Evolutionary conservation across 2,113 vertebrate genomes (phyloP).

Genomic region (Tretioscincus oriximinensis): DNA sequence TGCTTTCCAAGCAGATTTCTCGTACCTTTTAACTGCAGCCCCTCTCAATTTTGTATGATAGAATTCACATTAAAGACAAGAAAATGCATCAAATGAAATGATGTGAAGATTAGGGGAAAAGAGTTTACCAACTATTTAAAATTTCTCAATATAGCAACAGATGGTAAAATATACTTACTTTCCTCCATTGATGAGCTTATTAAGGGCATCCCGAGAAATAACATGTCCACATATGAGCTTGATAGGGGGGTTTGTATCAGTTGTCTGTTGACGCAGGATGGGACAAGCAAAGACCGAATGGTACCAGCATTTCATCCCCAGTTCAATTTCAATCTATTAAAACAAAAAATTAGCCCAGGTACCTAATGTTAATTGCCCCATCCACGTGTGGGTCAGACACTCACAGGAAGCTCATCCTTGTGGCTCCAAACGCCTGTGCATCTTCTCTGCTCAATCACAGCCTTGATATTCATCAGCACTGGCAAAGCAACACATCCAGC

Average conservation of each 20-base stretch:
- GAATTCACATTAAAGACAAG: too few relatives aligned
- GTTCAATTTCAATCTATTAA: conserved; percentile 85
- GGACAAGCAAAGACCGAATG: conserved; percentile 90
- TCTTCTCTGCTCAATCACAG: conserved; percentile 89
- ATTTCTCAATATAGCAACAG: not conserved
- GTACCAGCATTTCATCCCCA: conserved; percentile 92
- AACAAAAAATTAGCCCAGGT: not conserved
- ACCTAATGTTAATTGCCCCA: not conserved
- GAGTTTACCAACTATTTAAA: not conserved
- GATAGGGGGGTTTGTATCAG: conserved; percentile 89
- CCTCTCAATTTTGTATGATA: too few relatives aligned
- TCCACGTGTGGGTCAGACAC: not conserved
- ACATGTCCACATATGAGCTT: conserved; percentile 90
- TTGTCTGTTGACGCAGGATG: conserved; percentile 88
- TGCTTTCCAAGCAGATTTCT: too few relatives aligned
- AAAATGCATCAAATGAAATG: too few relatives aligned
- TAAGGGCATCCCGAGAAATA: conserved; percentile 88
- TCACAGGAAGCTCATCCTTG: conserved; percentile 87
- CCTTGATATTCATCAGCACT: conserved; percentile 90
- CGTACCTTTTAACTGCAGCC: too few relatives aligned
- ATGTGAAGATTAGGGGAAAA: too few relatives aligned
- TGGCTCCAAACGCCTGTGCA: conserved; percentile 90
- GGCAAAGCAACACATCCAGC: conserved; percentile 89
- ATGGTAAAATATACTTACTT: conserved; percentile 73
- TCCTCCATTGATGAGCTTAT: conserved; percentile 89